Evolutionary conservation across 2,797 vertebrate species (phyloP), one percentile per base, ranked within the genome.

Genomic region (Scleropages formosus): DNA sequence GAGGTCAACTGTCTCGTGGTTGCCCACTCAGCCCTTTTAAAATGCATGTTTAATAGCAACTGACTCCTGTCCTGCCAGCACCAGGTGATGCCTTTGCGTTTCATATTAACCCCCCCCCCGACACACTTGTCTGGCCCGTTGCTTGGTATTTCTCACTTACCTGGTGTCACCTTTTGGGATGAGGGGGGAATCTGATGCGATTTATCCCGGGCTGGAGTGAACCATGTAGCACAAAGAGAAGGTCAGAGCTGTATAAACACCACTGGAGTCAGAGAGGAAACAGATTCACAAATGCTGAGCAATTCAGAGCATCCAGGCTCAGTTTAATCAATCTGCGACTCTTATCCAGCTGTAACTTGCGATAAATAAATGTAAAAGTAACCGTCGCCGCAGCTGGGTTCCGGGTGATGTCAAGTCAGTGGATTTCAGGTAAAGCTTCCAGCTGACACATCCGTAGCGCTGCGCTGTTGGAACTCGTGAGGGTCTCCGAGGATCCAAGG

Each of bases 191-290:
- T 39, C 71, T 61, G 72, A 56, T 66, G 76, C 49, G 76, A 73
- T 68, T 77, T 77, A 74, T 74, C 27, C 75, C 47, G 64, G 46
- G 39, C 62, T 67, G 31, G 59, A 46, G 49, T 24, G 39, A 74
- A 56, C 53, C 27, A 75, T 15, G 59, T 20, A 31, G 68, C 22
- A 72, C 31, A 70, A 69, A 22, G 71, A 65, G 77, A 81, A 78
- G 78, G 78, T 81, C 78, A 81, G 76, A 74, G 74, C 72, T 77
- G 75, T 62, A 84, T 74, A 80, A 79, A 79, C 65, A 75, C 61
- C 18, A 18, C 73, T 24, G 9, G 24, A 75, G 27, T 20, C 49
- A 31, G 49, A 24, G 27, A 8, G 31, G 18, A 22, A 59, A 39
- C 31, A 24, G 26, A 22, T 51, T 22, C 24, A 27, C 51, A 39